phyloP scores from a whole-genome alignment of 2,888 invertebrate genomes.

The Bibio marci region DNA sequence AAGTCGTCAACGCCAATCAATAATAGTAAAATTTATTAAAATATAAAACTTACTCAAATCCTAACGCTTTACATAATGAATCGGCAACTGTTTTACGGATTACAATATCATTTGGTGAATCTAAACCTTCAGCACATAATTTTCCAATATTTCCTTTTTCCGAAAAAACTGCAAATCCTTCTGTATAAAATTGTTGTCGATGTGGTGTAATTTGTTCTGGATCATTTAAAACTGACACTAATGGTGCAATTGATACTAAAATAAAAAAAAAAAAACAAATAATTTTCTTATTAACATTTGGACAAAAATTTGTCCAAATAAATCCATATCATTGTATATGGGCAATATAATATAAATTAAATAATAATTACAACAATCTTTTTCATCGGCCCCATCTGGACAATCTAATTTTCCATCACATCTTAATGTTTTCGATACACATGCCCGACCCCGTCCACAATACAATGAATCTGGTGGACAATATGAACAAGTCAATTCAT shows the following conservation, averaged over 20 bases:
- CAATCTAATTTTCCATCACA: slow-evolving; percentile 76
- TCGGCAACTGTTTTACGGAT: slow-evolving; percentile 48
- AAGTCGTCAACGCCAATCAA: too few relatives aligned
- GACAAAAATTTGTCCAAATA: too few relatives aligned
- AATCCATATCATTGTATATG: too few relatives aligned
- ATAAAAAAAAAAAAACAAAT: slow-evolving; percentile 11
- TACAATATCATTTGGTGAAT: slow-evolving; percentile 34
- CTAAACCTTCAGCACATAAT: slow-evolving; percentile 63
- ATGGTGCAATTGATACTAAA: slow-evolving; percentile 58
- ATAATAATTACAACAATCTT: slow-evolving; percentile 74
- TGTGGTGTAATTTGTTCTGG: slow-evolving; percentile 50
- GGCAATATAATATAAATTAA: too few relatives aligned
- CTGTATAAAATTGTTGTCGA: slow-evolving; percentile 47
- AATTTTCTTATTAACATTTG: too few relatives aligned
- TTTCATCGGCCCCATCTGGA: slow-evolving; percentile 72
- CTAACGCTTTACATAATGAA: slow-evolving; percentile 59
- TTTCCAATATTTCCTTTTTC: slow-evolving; percentile 68
- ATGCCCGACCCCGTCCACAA: slow-evolving; percentile 61
- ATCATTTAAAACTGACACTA: slow-evolving; percentile 42
- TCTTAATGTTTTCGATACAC: slow-evolving; percentile 49
- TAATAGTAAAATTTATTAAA: too few relatives aligned
- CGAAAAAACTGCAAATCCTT: slow-evolving; percentile 72
- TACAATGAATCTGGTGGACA: slow-evolving; percentile 56
- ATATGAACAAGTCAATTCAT: slow-evolving; percentile 65
- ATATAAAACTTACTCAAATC: slow-evolving; percentile 50